These are phyloP conservation scores for Astreopora myriophthalma DNA, from an alignment of 64 coral and sea anemone species.

Conservation along the genomic window DNA sequence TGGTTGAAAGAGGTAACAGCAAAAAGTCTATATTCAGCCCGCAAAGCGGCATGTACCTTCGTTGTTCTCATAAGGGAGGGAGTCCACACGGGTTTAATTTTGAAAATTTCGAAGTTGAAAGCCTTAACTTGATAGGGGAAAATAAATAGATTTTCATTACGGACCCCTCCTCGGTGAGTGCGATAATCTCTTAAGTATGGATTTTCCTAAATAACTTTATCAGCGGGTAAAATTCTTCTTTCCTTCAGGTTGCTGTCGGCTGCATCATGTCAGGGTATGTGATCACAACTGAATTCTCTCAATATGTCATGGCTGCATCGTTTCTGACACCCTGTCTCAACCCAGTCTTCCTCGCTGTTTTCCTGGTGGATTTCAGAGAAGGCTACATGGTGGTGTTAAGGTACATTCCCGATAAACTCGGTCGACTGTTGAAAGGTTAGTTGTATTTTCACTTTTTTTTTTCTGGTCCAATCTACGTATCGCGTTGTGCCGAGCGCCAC, in stretches of 20 bases:
- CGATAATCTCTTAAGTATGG: too few species aligned
- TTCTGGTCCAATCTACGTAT: neutral
- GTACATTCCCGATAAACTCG: neutral
- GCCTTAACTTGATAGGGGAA: too few species aligned
- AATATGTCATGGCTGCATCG: conserved; percentile 66
- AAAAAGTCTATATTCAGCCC: too few species aligned
- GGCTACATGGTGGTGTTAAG: conserved; percentile 41
- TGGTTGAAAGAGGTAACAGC: too few species aligned
- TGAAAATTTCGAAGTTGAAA: too few species aligned
- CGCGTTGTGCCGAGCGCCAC: too few species aligned
- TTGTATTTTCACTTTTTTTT: neutral
- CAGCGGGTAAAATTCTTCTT: neutral
- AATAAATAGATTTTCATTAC: too few species aligned
- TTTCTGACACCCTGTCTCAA: conserved; percentile 69
- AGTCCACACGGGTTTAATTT: too few species aligned
- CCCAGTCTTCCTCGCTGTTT: conserved; percentile 61
- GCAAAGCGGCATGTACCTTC: too few species aligned
- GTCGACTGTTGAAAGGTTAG: conserved; percentile 5
- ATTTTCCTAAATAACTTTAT: too few species aligned
- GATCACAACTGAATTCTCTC: conserved; percentile 54
- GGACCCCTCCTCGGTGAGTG: too few species aligned
- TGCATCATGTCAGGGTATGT: conserved; percentile 71
- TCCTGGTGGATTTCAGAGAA: conserved; percentile 67
- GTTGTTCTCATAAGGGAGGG: too few species aligned
- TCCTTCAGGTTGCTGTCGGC: conserved; percentile 68